Conservation (phyloP, 2,888 invertebrate genomes). For the Marronus borbonicus region DNA sequence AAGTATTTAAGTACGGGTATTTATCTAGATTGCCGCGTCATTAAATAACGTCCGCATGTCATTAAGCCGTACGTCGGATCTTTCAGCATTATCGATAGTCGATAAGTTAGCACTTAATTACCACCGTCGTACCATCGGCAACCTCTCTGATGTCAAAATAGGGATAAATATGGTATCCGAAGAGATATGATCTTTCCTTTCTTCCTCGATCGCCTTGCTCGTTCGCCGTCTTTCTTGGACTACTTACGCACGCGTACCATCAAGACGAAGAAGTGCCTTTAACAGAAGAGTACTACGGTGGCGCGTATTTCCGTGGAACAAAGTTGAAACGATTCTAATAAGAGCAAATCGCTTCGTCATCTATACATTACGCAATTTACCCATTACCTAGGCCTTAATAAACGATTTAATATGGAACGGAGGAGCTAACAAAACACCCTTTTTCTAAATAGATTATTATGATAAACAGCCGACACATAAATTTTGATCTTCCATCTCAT, state of each 20-base stretch:
- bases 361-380: slow-evolving; percentile 33
- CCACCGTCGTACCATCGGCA: slow-evolving; percentile 45
- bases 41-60: slow-evolving; percentile 48
- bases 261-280: slow-evolving; percentile 9
- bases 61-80: slow-evolving; percentile 47
- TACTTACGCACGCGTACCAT: slow-evolving; percentile 1
- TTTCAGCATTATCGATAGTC: slow-evolving; percentile 47
- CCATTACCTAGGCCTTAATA: slow-evolving; percentile 4
- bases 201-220: slow-evolving; percentile 14
- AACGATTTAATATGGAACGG: slow-evolving; percentile 1
- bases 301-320: slow-evolving; percentile 1
- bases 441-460: neutral
- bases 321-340: slow-evolving; percentile 19
- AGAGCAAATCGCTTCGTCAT: slow-evolving; percentile 23
- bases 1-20: slow-evolving; percentile 42
- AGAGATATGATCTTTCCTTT: slow-evolving; percentile 45
- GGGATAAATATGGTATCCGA: slow-evolving; percentile 48
- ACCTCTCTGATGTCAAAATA: slow-evolving; percentile 48
- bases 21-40: slow-evolving; percentile 46
- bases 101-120: slow-evolving; percentile 51
- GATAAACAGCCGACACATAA: neutral
- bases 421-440: neutral
- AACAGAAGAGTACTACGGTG: slow-evolving; percentile 2
- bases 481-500: too few species aligned
- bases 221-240: slow-evolving; percentile 11